Base-by-base conservation (phyloP, 1,140 invertebrate genomes). In the Drosophila guanche region DNA sequence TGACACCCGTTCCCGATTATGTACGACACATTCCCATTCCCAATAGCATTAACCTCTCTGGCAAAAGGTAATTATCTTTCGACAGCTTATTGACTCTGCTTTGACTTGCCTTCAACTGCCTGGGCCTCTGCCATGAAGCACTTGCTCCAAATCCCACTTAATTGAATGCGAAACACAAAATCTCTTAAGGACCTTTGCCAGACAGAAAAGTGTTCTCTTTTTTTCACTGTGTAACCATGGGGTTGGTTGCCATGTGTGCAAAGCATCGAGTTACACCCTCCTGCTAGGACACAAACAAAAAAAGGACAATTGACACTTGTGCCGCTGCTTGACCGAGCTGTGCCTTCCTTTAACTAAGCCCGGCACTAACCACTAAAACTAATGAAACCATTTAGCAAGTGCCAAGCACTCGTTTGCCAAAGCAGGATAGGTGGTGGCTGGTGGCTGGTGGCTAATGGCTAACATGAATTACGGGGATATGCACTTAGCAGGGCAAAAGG, bases 351-450 rank as follows among this genome's bases (percentile, higher is more conserved):
- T 10, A 10, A 37, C 33, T 37, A 37, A 37, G 33, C 33, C 33
- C 33, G 4, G 33, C 33, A 84, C 60, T 88, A 88, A 86, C 81
- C 83, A 83, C 83, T 84, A 69, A 88, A 69, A 76, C 78, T 88
- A 88, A 89, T 88, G 83, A 88, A 88, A 83, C 75, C 83, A 88
- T 88, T 88, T 81, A 70, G 76, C 67, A 53, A 79, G 77, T 72
- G 70, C 76, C 52, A 48, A n/a, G 46, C 33, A 25, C 20, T n/a
- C 20, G 12, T n/a, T 47, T 60, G 62, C 27, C 69, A 60, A 48
- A 63, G 52, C 29, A 48, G 22, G 22, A 66, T 70, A 66, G 71
- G 76, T 79, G 76, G 65, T 46, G 54, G 55, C 65, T 52, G 41
- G 45, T 61, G 52, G 66, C 50, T 48, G 76, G 65, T 46, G 54